Evolutionary conservation across 2,888 invertebrate species (phyloP), one percentile per base, ranked within the genome.

Genomic region (Conomelus anceps): DNA sequence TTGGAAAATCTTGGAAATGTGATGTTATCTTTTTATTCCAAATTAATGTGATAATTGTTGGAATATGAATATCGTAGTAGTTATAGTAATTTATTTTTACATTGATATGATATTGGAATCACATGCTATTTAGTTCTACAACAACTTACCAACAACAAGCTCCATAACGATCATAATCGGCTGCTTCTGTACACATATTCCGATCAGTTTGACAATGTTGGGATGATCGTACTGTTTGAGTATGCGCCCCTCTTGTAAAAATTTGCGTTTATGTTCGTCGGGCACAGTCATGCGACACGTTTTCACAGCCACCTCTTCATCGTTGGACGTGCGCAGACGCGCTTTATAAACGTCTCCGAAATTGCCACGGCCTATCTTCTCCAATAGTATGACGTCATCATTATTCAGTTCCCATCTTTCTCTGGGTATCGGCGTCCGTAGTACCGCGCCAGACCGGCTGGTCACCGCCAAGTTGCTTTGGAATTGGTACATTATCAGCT

Each of bases 151-250:
- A 91, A 97, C 96, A 86, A 99, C 99, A 90, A 98, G 95, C 94
- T 99, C 99, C 99, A 99, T 99, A 34, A 99, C 98, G 92, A 99
- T 99, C 98, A 99, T 99, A 90, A 99, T 98, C 0, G 99, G 99
- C 92, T 99, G 98, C 92, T 98, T 98, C 93, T 99, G 99, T 91
- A 99, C 99, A 92, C 99, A 99, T 92, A 99, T 99, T 26, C 99
- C 99, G 92, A 99, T 98, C 84, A 99, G 95, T 92, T 98, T 96
- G 63, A 99, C 99, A 91, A 99, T 98, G 94, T 99, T 99, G 0
- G 98, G 98, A 93, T 99, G 99, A 93, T 98, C 97, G 93, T 99
- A 99, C 93, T 98, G 98, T 93, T 99, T 98, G 20, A 99, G 94
- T 91, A 99, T 99, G 91, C 99, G 95, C 0, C 99, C 99, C 93